Evolutionary conservation across 2,797 vertebrate species (phyloP).

Genomic region (Chromis chromis): DNA sequence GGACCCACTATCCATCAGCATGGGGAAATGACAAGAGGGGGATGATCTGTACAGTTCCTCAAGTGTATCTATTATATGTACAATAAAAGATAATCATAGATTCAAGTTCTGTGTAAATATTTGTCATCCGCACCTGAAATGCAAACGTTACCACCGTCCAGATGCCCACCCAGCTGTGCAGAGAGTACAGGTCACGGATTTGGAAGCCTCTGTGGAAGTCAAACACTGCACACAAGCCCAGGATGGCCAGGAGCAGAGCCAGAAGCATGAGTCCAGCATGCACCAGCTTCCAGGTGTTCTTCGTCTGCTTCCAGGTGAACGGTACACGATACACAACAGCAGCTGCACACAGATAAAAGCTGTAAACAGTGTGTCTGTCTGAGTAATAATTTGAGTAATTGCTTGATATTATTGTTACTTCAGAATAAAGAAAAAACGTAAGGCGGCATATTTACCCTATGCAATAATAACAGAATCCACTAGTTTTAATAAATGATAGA

Average conservation of each 20-base stretch:
- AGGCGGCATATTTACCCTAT: background rate
- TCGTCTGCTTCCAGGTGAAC: slow-evolving; percentile 54
- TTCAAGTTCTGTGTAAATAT: background rate
- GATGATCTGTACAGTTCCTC: no score
- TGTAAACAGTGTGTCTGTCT: no score
- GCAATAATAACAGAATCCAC: background rate
- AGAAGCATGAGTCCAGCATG: slow-evolving; percentile 48
- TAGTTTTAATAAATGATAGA: no score
- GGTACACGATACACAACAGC: slow-evolving; percentile 26
- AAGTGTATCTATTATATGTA: no score
- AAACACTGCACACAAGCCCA: slow-evolving; percentile 47
- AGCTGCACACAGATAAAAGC: slow-evolving; percentile 24
- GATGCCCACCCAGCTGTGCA: slow-evolving; percentile 60
- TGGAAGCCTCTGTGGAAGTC: slow-evolving; percentile 24
- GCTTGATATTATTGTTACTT: background rate
- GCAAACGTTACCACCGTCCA: slow-evolving; percentile 35
- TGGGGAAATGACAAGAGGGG: background rate
- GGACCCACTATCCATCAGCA: slow-evolving; percentile 30
- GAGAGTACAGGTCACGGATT: slow-evolving; percentile 33
- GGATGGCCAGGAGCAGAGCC: slow-evolving; percentile 31
- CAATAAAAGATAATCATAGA: no score
- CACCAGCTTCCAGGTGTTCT: slow-evolving; percentile 43
- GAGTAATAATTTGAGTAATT: no score
- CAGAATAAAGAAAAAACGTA: background rate
- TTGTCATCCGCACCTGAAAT: slow-evolving; percentile 29